Evolutionary conservation across 2,888 invertebrate species (phyloP).

Genomic region (Agrochola lota): DNA sequence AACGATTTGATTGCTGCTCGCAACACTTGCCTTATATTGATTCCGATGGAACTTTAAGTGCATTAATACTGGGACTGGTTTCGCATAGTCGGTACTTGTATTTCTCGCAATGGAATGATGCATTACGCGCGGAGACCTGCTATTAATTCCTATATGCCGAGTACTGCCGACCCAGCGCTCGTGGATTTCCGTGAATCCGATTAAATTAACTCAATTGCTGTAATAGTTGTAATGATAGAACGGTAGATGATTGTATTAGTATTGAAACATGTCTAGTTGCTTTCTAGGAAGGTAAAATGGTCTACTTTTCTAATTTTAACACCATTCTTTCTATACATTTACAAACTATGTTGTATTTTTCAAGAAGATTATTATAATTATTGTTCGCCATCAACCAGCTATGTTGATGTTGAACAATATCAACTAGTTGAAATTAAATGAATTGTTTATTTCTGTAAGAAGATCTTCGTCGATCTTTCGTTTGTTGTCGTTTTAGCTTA

Average conservation of each 20-base stretch:
- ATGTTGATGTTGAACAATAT: constrained; percentile 23
- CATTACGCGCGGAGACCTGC: constrained; percentile 56
- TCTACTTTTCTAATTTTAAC: constrained; percentile 28
- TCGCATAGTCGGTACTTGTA: constrained; percentile 62
- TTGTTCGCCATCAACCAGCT: background rate
- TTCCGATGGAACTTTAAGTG: constrained; percentile 80
- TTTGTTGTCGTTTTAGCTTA: too few species aligned
- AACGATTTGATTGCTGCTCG: constrained; percentile 82
- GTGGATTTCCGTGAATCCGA: constrained; percentile 63
- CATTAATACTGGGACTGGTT: constrained; percentile 79
- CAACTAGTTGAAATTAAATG: background rate
- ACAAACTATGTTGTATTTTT: background rate
- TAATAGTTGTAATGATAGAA: constrained; percentile 57
- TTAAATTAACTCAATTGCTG: constrained; percentile 61
- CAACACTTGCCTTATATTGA: constrained; percentile 81
- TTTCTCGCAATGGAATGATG: constrained; percentile 61
- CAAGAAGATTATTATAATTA: background rate
- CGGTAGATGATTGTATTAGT: constrained; percentile 46
- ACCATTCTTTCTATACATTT: constrained; percentile 15
- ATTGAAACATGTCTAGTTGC: constrained; percentile 15
- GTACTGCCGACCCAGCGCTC: constrained; percentile 45
- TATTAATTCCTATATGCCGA: constrained; percentile 56
- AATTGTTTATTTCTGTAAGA: too few species aligned
- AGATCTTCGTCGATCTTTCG: too few species aligned
- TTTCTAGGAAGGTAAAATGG: constrained; percentile 41